A percentile compares a stretch with the other conserved stretches of the same genome.
phyloP scores from a whole-genome alignment of 1,140 invertebrate species.

The Ruditapes philippinarum region DNA sequence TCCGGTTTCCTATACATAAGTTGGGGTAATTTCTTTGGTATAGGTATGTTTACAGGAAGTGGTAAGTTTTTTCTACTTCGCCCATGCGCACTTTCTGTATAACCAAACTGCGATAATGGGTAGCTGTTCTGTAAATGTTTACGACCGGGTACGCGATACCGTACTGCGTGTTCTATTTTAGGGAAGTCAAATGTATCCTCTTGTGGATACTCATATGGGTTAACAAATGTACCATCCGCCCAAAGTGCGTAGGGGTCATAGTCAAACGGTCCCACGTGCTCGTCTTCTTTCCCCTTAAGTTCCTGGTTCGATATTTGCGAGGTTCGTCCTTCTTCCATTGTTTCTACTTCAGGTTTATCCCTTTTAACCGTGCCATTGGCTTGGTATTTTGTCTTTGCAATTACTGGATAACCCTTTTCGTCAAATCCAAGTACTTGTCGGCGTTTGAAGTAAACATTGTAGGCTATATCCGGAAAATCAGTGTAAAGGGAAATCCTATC shows the following conservation, averaged over 20 bases:
- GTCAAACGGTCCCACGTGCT: constrained; percentile 21
- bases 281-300: constrained; percentile 15
- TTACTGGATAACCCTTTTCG: constrained; percentile 44
- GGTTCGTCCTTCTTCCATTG: not conserved
- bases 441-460: constrained; percentile 58
- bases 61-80: constrained; percentile 32
- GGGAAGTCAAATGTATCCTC: constrained; percentile 51
- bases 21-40: constrained; percentile 58
- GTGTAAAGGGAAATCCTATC: constrained; percentile 51
- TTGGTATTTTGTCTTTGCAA: constrained; percentile 15
- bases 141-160: constrained; percentile 46
- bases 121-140: constrained; percentile 45
- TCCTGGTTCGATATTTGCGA: not conserved
- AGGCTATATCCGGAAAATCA: constrained; percentile 57
- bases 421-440: constrained; percentile 57
- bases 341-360: not conserved
- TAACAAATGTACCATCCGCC: constrained; percentile 33
- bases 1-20: constrained; percentile 49
- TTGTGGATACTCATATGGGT: constrained; percentile 41
- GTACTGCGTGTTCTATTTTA: constrained; percentile 29
- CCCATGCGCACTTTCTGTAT: not conserved
- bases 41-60: constrained; percentile 33
- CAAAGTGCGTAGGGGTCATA: constrained; percentile 34
- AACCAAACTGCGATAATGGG: constrained; percentile 54
- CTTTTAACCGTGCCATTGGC: constrained; percentile 18